Base-by-base conservation (phyloP, 2,888 invertebrate genomes). In the Lutraria lutraria region DNA sequence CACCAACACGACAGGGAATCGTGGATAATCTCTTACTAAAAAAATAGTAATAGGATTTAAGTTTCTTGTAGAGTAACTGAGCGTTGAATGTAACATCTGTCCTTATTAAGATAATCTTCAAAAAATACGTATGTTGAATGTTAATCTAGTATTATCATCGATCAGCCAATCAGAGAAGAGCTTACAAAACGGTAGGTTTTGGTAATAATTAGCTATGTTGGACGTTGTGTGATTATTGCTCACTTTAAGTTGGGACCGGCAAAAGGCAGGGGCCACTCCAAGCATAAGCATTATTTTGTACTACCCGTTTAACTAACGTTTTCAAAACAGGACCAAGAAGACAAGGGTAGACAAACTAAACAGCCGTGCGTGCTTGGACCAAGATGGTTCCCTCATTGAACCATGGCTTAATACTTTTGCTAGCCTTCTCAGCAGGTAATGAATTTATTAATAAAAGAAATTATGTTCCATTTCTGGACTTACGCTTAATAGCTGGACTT, bases 91-190 rank as follows among this genome's bases (percentile, higher is more conserved):
- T 19, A 34, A 76, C 76, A 76, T 76, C 12, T 76, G 76, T 31
- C 76, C 76, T 31, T 21, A 34, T 19, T 16, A 19, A 25, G 19
- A 16, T 19, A 76, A 19, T 31, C 34, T 76, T 76, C 19, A 31
- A 76, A 76, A 76, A 63, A 25, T 31, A 76, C 16, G 12, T 76
- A 76, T 34, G 76, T 76, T 34, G 31, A 25, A 76, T 25, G 34
- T 15, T 34, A 31, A 34, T 19, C 56, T 15, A 6, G 21, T 56
- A 21, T 56, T 19, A 56, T 15, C 12, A 53, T 31, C 1, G 25
- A 53, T 16, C 19, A 81, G 52, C 86, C 86, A 86, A 86, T 86
- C 86, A 86, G 81, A 81, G 63, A 21, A 52, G 21, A 29, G 81
- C 31, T 86, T 86, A 81, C 86, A 86, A 86, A 86, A 53, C 15